Evolutionary conservation across 2,888 invertebrate genomes (phyloP).

Genomic region (Sphecodes monilicornis): DNA sequence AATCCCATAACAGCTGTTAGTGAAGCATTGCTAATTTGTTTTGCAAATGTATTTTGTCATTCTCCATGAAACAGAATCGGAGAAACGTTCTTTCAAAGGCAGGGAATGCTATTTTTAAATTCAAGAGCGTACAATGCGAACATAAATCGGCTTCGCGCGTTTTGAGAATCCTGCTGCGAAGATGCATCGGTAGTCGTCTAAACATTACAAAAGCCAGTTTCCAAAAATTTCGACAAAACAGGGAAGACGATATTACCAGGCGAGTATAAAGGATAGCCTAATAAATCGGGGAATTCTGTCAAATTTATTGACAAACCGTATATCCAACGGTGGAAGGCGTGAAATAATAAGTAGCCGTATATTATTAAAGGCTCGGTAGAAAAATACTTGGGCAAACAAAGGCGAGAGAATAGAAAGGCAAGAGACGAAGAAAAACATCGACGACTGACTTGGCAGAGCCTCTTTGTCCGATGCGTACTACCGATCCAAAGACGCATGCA

Average conservation of each 20-base stretch:
- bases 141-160: not conserved
- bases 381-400: conserved; percentile 45
- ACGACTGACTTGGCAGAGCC: conserved; percentile 33
- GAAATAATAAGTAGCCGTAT: conserved; percentile 2
- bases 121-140: not conserved
- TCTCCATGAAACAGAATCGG: not conserved
- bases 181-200: not conserved
- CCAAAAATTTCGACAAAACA: not conserved
- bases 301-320: not conserved
- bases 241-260: not conserved
- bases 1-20: not conserved
- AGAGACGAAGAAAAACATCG: conserved; percentile 25
- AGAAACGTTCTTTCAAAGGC: not conserved
- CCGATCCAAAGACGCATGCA: conserved; percentile 66
- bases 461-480: conserved; percentile 73
- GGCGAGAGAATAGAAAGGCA: conserved; percentile 4
- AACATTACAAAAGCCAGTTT: not conserved
- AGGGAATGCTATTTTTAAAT: not conserved
- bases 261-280: not conserved
- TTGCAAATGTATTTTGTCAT: not conserved
- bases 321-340: not conserved
- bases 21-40: not conserved
- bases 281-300: not conserved
- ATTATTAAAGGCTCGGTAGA: not conserved
- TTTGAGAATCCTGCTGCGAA: not conserved